Conservation (phyloP, 2,888 invertebrate species). For the Peribatodes rhomboidaria region DNA sequence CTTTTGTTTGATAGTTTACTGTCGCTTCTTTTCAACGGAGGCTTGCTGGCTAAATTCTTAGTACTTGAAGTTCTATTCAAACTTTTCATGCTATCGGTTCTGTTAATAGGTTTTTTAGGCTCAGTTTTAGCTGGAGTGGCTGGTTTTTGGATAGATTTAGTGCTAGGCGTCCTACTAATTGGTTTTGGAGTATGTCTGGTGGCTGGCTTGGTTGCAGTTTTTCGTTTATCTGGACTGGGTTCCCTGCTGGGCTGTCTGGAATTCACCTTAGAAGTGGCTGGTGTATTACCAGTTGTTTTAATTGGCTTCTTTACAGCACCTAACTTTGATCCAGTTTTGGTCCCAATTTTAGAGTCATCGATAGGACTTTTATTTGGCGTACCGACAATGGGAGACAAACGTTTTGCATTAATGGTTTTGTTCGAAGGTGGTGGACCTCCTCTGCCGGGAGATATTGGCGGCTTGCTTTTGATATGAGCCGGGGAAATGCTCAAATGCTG, state of each 20-base stretch:
- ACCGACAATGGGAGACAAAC: constrained; percentile 82
- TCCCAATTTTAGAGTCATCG: constrained; percentile 72
- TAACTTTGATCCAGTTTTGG: constrained; percentile 68
- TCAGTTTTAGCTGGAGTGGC: constrained; percentile 64
- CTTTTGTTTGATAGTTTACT: constrained; percentile 69
- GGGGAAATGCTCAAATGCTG: constrained; percentile 74
- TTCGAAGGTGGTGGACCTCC: constrained; percentile 82
- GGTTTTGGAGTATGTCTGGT: constrained; percentile 55
- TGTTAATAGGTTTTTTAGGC: constrained; percentile 71
- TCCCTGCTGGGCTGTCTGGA: constrained; percentile 81
- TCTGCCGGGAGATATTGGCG: constrained; percentile 81
- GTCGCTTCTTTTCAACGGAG: constrained; percentile 70
- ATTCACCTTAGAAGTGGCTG: constrained; percentile 76
- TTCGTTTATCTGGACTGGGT: constrained; percentile 77
- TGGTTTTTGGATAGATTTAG: constrained; percentile 68
- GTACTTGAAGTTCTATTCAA: constrained; percentile 75
- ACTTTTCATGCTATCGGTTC: constrained; percentile 79
- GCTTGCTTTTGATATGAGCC: constrained; percentile 77
- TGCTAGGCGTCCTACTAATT: constrained; percentile 67
- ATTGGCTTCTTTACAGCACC: constrained; percentile 64
- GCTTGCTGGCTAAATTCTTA: constrained; percentile 74
- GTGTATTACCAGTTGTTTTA: constrained; percentile 72
- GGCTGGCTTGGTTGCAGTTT: constrained; percentile 56
- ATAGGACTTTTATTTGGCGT: constrained; percentile 83
- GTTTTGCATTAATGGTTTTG: constrained; percentile 76